phyloP scores from a whole-genome alignment of 2,113 vertebrate species.

The Tupaia tana region DNA sequence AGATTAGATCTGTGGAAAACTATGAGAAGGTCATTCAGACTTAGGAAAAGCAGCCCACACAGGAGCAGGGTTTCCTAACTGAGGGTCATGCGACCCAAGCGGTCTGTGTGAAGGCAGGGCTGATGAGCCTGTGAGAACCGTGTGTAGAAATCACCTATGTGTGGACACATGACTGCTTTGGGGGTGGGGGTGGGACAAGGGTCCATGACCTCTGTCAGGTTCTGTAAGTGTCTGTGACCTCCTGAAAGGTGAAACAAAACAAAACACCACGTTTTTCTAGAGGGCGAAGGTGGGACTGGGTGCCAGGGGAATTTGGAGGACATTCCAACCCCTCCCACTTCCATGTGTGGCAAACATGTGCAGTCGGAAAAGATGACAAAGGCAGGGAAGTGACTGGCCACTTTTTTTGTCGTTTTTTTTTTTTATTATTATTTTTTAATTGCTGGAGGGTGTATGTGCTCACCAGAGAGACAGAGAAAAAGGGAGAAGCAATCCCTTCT shows the following conservation, averaged over 20 bases:
- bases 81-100: background rate
- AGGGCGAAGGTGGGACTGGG: slow-evolving; percentile 61
- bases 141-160: background rate
- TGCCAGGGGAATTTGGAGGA: slow-evolving; percentile 61
- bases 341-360: slow-evolving; percentile 46
- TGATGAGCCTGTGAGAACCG: background rate
- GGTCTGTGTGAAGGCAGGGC: background rate
- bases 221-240: slow-evolving; percentile 56
- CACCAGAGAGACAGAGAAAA: too few species aligned
- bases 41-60: background rate
- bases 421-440: too few species aligned
- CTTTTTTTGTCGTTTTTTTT: background rate
- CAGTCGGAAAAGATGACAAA: slow-evolving; percentile 53
- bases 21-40: background rate
- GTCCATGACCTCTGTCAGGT: background rate
- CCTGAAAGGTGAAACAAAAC: slow-evolving; percentile 64
- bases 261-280: slow-evolving; percentile 49
- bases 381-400: slow-evolving; percentile 8
- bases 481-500: too few species aligned
- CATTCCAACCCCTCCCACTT: slow-evolving; percentile 69
- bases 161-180: background rate
- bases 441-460: too few species aligned
- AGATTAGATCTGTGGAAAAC: background rate
- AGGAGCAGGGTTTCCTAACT: background rate
- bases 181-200: background rate